phyloP scores from a whole-genome alignment of 2,888 invertebrate genomes.

The Drosophila villosipedis region DNA sequence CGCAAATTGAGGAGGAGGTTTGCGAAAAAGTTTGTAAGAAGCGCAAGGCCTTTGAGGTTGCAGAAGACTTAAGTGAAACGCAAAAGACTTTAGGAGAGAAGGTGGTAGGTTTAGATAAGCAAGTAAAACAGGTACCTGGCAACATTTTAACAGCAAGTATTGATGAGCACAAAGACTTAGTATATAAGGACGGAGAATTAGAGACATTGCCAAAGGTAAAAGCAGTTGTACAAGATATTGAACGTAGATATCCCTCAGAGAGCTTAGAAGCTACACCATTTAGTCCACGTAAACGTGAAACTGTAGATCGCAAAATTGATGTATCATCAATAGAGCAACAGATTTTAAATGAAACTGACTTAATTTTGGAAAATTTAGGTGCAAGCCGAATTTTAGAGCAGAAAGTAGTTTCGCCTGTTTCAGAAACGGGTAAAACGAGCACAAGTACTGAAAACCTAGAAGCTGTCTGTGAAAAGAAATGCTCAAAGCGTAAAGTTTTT shows the following conservation, averaged over 20 bases:
- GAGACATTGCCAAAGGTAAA: constrained; percentile 86
- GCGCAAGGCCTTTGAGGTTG: constrained; percentile 75
- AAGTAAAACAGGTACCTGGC: constrained; percentile 64
- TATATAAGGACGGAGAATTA: constrained; percentile 43
- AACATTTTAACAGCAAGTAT: constrained; percentile 58
- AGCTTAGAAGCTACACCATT: constrained; percentile 68
- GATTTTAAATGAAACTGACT: constrained; percentile 72
- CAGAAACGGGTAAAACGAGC: constrained; percentile 33
- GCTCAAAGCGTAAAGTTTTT: constrained; percentile 69
- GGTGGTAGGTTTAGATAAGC: constrained; percentile 60
- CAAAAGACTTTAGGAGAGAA: constrained; percentile 73
- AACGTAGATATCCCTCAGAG: constrained; percentile 85
- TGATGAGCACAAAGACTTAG: constrained; percentile 57
- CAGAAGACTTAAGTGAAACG: constrained; percentile 75
- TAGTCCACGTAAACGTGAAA: constrained; percentile 80
- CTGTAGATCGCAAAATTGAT: constrained; percentile 52
- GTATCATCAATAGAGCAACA: constrained; percentile 67
- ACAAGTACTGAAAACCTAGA: constrained; percentile 62
- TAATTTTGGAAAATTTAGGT: constrained; percentile 62
- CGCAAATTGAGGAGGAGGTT: constrained; percentile 73
- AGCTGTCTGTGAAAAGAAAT: constrained; percentile 76
- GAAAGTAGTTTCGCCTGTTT: constrained; percentile 50
- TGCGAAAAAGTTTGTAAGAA: constrained; percentile 81
- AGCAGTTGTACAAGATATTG: constrained; percentile 86
- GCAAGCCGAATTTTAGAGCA: constrained; percentile 27